Evolutionary conservation across 2,113 vertebrate species (phyloP), one percentile per base, ranked within the genome.

Genomic region (Gasterosteus aculeatus): DNA sequence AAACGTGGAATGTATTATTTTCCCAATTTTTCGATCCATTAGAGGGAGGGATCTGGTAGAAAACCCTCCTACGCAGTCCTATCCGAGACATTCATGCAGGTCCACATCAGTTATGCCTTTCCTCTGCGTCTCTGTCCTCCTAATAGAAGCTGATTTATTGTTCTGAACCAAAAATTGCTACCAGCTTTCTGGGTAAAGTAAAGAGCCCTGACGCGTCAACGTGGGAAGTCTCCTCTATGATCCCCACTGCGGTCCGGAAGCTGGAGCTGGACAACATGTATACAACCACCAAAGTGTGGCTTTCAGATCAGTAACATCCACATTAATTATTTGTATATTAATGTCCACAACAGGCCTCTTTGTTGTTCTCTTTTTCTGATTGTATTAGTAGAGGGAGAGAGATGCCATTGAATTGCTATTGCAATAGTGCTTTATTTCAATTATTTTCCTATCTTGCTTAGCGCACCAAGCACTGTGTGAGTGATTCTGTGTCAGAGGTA

Each of bases 401-500:
- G 33, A 33, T 26, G 51, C 22, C 19, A 19, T 2, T 39, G 5
- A 41, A 22, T 19, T 5, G 16, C 16, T 38, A 38, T 41, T 3
- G 10, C 38, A 61, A 61, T 19, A 61, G 11, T 22, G 35, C 18
- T 41, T 15, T 39, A 41, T 9, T 4, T 7, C 29, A 58, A 58
- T 58, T 58, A 16, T 6, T 31, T 57, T 31, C 26, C 26, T 14
- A 31, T 57, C 16, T 8, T 0, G 12, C 7, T 57, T 7, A 31
- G 12, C 54, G n/a, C 51, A 26, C 22, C 11, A 14, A 54, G 22
- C 56, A 8, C 26, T 14, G 29, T 54, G 26, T 29, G 90, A 90
- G 81, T 89, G 86, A 89, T 46, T 80, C 82, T 83, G 85, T 77
- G 90, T 86, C 83, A 82, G 80, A 84, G 82, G 70, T 35, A 62